Percentiles rank a stretch among this genome's conserved stretches.
These are phyloP conservation scores for Phenacoccus solenopsis DNA, from an alignment of 1,140 invertebrate genomes.

Conservation along the genomic window DNA sequence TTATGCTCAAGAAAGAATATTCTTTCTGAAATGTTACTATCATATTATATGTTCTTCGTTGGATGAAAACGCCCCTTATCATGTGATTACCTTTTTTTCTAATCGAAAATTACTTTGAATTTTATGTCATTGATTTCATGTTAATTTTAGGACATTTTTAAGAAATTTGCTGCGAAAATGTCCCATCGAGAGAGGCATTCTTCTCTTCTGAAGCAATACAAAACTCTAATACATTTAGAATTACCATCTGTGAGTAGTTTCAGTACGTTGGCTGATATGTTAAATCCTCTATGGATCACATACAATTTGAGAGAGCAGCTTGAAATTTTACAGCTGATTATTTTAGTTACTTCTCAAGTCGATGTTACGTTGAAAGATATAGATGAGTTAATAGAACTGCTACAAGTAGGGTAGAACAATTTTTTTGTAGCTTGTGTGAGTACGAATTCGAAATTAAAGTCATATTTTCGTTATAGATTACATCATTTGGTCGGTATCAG, in stretches of 20 bases:
- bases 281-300: background rate
- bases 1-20: background rate
- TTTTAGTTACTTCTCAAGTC: background rate
- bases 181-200: background rate
- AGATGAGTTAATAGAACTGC: background rate
- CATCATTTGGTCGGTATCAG: background rate
- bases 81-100: background rate
- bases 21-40: background rate
- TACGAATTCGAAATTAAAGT: background rate
- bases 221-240: background rate
- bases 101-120: too few relatives aligned
- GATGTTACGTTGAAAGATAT: background rate
- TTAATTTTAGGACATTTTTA: background rate
- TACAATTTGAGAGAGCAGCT: constrained; percentile 1
- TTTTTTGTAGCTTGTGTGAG: background rate
- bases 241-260: background rate
- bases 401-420: background rate
- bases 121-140: too few relatives aligned
- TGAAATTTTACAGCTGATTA: background rate
- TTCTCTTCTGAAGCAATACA: background rate
- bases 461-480: background rate
- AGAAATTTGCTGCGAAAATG: background rate
- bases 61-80: background rate
- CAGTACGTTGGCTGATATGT: background rate
- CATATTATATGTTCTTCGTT: background rate